A percentile compares a stretch with the other conserved stretches of the same genome.
Conservation (phyloP, 2,113 vertebrate genomes). For the Poecilia latipinna region DNA sequence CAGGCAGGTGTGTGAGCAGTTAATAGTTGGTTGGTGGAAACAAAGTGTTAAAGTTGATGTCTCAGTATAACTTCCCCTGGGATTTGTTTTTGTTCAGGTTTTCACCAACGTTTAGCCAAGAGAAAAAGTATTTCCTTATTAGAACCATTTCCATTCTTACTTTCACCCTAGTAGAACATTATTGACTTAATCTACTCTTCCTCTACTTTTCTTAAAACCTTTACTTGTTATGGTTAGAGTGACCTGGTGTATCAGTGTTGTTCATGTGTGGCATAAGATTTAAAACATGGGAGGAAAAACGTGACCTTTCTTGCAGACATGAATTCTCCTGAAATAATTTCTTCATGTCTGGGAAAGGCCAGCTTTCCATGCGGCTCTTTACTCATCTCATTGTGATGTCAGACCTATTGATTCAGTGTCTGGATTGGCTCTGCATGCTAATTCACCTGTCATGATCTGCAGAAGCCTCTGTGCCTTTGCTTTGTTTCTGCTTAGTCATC, state of each 20-base stretch:
- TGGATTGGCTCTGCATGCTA: constrained; percentile 48
- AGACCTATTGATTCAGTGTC: constrained; percentile 48
- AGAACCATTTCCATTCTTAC: background rate
- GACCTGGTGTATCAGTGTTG: constrained; percentile 19
- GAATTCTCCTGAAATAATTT: constrained; percentile 50
- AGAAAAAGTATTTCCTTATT: background rate
- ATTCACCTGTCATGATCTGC: constrained; percentile 29
- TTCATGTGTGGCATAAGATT: constrained; percentile 24
- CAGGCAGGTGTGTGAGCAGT: background rate
- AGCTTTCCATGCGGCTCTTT: constrained; percentile 38
- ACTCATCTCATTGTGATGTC: constrained; percentile 53
- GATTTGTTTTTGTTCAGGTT: background rate
- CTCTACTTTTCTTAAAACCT: background rate
- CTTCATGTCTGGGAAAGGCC: constrained; percentile 57
- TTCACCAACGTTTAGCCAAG: too few species aligned
- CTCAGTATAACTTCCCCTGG: background rate
- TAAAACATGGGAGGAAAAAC: background rate
- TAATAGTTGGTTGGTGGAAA: background rate
- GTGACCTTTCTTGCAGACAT: constrained; percentile 29
- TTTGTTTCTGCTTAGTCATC: constrained; percentile 12
- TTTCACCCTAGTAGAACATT: background rate
- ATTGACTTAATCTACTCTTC: background rate
- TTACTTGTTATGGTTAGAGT: constrained; percentile 58
- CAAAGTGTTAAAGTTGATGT: background rate
- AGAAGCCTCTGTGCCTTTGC: constrained; percentile 4